Evolutionary conservation across 2,888 invertebrate genomes (phyloP).

Genomic region (Eudasyphora cyanicolor): DNA sequence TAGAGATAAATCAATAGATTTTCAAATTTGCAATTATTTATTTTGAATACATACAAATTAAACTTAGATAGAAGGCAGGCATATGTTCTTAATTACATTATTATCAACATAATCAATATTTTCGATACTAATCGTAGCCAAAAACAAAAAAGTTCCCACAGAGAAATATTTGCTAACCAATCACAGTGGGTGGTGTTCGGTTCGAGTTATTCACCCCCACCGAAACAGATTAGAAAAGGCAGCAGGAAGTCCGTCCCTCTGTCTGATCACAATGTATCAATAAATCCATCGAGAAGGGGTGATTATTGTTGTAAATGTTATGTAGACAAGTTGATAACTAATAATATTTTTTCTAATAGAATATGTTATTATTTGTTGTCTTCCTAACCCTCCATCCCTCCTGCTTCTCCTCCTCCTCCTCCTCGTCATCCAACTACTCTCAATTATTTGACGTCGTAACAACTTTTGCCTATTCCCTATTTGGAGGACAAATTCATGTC

Average conservation of each 20-base stretch:
- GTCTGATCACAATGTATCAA: not conserved
- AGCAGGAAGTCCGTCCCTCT: not conserved
- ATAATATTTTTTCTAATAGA: too few relatives aligned
- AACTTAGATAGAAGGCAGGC: too few relatives aligned
- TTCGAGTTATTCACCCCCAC: not conserved
- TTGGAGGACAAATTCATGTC: not conserved
- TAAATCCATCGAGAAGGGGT: not conserved
- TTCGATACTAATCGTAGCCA: not conserved
- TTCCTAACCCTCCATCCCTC: too few relatives aligned
- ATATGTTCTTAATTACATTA: too few relatives aligned
- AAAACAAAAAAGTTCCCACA: not conserved
- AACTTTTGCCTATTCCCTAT: not conserved
- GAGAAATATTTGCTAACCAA: not conserved
- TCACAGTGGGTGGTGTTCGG: too few relatives aligned
- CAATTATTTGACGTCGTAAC: conserved; percentile 8
- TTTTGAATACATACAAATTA: too few relatives aligned
- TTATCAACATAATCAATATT: too few relatives aligned
- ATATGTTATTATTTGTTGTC: too few relatives aligned
- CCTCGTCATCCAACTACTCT: too few relatives aligned
- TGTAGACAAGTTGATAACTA: conserved; percentile 49
- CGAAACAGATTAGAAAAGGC: not conserved
- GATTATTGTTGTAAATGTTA: conserved; percentile 42
- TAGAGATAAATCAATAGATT: too few relatives aligned
- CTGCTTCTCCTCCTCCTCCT: not conserved
- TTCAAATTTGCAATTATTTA: too few relatives aligned